Evolutionary conservation across 1,140 invertebrate genomes (phyloP).

Genomic region (Sesamia nonagrioides): DNA sequence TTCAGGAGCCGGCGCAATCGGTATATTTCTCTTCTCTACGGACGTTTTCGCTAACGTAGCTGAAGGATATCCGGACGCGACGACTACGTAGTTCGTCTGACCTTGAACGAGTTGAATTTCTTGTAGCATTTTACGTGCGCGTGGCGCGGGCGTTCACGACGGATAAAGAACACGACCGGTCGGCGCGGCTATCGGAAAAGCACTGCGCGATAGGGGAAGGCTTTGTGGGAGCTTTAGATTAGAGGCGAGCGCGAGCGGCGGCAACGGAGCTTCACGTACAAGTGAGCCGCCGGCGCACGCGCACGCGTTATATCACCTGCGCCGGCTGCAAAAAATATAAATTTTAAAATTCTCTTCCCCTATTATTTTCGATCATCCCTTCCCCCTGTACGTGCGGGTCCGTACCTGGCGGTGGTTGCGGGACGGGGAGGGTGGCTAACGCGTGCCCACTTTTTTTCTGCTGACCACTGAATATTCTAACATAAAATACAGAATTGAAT

Average conservation of each 20-base stretch:
- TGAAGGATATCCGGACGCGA: constrained; percentile 83
- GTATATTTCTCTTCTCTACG: constrained; percentile 83
- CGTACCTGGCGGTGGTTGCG: constrained; percentile 81
- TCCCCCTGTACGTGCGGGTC: constrained; percentile 83
- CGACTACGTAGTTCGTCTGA: constrained; percentile 88
- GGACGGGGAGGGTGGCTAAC: constrained; percentile 73
- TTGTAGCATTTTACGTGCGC: constrained; percentile 84
- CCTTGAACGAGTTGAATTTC: constrained; percentile 87
- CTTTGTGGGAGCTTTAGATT: constrained; percentile 76
- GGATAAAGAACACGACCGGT: constrained; percentile 69
- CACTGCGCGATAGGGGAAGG: constrained; percentile 79
- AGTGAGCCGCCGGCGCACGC: constrained; percentile 84
- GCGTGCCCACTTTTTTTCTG: constrained; percentile 82
- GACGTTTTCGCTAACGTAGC: constrained; percentile 73
- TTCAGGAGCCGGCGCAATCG: constrained; percentile 88
- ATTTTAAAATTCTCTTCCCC: constrained; percentile 87
- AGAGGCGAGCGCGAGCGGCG: constrained; percentile 72
- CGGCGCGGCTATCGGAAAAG: constrained; percentile 74
- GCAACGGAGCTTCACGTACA: constrained; percentile 80
- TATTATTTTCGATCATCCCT: constrained; percentile 87
- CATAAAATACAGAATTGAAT: constrained; percentile 52
- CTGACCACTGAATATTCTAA: constrained; percentile 75
- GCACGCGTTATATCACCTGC: constrained; percentile 87
- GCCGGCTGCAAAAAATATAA: constrained; percentile 87
- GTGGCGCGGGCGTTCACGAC: constrained; percentile 64